These are phyloP conservation scores for Anagrus nilaparvatae DNA, from an alignment of 1,140 invertebrate genomes.

Conservation along the genomic window DNA sequence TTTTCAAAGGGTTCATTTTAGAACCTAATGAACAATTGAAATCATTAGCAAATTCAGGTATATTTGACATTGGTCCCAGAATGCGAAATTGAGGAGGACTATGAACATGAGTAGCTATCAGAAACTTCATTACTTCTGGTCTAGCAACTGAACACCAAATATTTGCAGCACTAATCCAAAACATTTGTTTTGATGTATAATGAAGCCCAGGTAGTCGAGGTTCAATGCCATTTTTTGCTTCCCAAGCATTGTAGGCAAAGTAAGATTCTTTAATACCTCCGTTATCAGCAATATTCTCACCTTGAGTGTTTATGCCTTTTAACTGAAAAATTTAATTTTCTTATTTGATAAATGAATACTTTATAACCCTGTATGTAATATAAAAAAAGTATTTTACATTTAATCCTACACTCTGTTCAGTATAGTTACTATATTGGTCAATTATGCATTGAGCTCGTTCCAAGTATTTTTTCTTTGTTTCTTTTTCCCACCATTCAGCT, in stretches of 20 bases:
- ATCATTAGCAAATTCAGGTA: slow-evolving; percentile 74
- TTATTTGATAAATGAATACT: too few relatives aligned
- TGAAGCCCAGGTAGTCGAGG: slow-evolving; percentile 38
- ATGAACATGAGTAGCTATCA: slow-evolving; percentile 59
- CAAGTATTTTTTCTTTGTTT: slow-evolving; percentile 48
- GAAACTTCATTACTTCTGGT: slow-evolving; percentile 34
- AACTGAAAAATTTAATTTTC: slow-evolving; percentile 38
- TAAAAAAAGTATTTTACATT: slow-evolving; percentile 46
- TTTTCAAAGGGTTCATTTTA: slow-evolving; percentile 81
- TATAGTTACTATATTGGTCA: slow-evolving; percentile 58
- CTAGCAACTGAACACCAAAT: slow-evolving; percentile 45
- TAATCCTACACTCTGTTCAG: slow-evolving; percentile 43
- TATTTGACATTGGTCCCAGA: slow-evolving; percentile 79
- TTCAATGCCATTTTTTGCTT: slow-evolving; percentile 26
- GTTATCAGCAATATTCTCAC: slow-evolving; percentile 56
- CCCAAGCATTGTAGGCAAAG: slow-evolving; percentile 41
- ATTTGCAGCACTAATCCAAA: slow-evolving; percentile 52
- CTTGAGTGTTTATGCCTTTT: slow-evolving; percentile 51
- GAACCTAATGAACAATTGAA: slow-evolving; percentile 75
- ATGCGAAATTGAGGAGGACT: slow-evolving; percentile 77
- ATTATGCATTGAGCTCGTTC: slow-evolving; percentile 56
- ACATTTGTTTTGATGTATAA: slow-evolving; percentile 50
- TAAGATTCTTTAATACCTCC: slow-evolving; percentile 52
- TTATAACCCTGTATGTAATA: too few relatives aligned
- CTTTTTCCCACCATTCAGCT: slow-evolving; percentile 54